Evolutionary conservation across 2,113 vertebrate genomes (phyloP), one percentile per base, ranked within the genome.

Genomic region (Myiozetetes cayanensis): DNA sequence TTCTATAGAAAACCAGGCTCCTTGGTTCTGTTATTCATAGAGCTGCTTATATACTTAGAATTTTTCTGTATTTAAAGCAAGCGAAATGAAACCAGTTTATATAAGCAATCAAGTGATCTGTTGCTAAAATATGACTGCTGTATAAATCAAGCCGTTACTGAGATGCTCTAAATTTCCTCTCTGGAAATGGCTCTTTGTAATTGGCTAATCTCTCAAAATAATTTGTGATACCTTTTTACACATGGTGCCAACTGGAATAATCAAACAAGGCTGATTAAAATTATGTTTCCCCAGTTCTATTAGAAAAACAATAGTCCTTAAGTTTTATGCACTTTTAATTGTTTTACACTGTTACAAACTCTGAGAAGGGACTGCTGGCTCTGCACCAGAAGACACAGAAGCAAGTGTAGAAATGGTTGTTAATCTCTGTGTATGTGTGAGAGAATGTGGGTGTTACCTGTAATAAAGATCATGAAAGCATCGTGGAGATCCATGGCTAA

Each of bases 141-240:
- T 93, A 91, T 83, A 91, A 94, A 94, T 95, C 93, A 95, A 85
- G 52, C 72, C 3, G 15, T 95, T 95, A 94, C 82, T 43, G 79
- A 93, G 76, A 85, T 83, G 63, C 68, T 75, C 55, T 90, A 55
- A 84, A 93, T 94, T 96, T 96, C 85, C 85, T 77, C 84, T 68
- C 75, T 96, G 88, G 94, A 91, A 96, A 90, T 83, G 67, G 77
- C 67, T 91, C 56, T 94, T 30, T 77, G 41, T 96, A 95, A 94
- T 90, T 94, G 92, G 87, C 63, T 86, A 90, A 96, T 96, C 68
- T 95, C 82, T 85, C 90, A 96, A 71, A 96, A 96, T 95, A 95
- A 97, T 96, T 96, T 96, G 87, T 91, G 85, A 74, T 87, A 77
- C 61, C 55, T 67, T 95, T 93, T 95, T 75, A 90, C 22, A 71